Base-by-base conservation (phyloP, 2,113 vertebrate genomes). In the Leuciscus idus region DNA sequence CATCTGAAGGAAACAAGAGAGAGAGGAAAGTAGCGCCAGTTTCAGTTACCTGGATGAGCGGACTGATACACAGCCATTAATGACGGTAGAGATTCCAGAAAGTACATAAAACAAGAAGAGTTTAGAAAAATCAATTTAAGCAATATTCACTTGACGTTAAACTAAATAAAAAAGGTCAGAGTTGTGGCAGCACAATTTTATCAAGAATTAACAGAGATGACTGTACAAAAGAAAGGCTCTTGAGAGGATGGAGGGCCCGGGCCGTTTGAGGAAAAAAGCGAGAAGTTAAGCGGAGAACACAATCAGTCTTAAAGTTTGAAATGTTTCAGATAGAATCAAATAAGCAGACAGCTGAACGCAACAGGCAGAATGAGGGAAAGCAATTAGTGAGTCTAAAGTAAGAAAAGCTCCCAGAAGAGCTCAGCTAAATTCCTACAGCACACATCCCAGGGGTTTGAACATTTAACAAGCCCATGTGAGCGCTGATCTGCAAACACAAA, bases 381-480 rank as follows among this genome's bases (percentile, higher is more conserved):
- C 26, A 57, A 48, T 62, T 87, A 79, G 48, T 39, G 21, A 72
- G 39, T 48, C 33, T 28, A 36, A 79, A 39, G 59, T 61, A 36
- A 59, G 52, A 36, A 33, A 77, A 33, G 28, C 64, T 68, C 64
- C 30, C 68, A 85, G 85, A 68, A 76, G 55, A 64, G 50, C 83
- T 74, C 36, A n/a, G 48, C 76, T 83, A 73, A 46, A 87, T 61
- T 85, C 43, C 81, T 70, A 77, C 39, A 21, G 77, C 15, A 70
- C 19, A 30, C 10, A 15, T 57, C 43, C 55, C 72, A 76, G 55
- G 78, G 76, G 62, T 50, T 80, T 76, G n/a, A 78, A 48, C 66
- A 86, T 68, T 85, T 81, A 88, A 84, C 36, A 19, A 85, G 84
- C 30, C 36, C 33, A 72, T 15, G 68, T 39, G 33, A 72, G 17